Evolutionary conservation across 1,140 invertebrate species (phyloP), one percentile per base, ranked within the genome.

Genomic region (Nylanderia fulva): DNA sequence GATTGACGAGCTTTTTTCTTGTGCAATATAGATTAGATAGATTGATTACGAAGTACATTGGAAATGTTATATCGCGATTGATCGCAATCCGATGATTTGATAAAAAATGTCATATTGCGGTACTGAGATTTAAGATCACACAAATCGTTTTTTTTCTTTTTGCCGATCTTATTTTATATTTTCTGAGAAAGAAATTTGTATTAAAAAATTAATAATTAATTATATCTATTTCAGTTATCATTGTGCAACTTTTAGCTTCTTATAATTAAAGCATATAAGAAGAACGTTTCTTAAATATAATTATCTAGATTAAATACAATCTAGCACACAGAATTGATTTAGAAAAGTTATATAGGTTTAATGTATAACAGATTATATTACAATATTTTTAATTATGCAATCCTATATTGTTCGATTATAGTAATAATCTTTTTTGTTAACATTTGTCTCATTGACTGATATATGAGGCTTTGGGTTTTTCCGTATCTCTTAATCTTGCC

Each of bases 21-120:
- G 54, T 33, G n/a, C 71, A 58, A 56, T 7, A 8, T 27, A 71
- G 77, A 80, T 80, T 71, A 80, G 77, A 80, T 80, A 80, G 21
- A 58, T 71, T 1, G 7, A 61, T 68, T 54, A n/a, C 21, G 27
- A 48, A 33, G 15, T n/a, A 75, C 54, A 36, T 66, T 21, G 13
- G 1, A 33, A 18, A 72, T 33, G 13, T 33, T 5, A 7, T 45
- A 39, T 0, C 45, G 45, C n/a, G 18, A 18, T 69, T 71, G 52
- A 71, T 71, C 1, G 4, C 56, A 75, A 15, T 48, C 9, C 15
- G 18, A 48, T 64, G 42, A 52, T 5, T 52, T 13, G 76, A 79
- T 39, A 68, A 79, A 24, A n/a, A 18, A n/a, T 13, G 9, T 45
- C 15, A 48, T 18, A 36, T 13, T 42, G 18, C 5, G 5, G 21